Evolutionary conservation across 2,888 invertebrate species (phyloP).

Genomic region (Nycteola revayana): DNA sequence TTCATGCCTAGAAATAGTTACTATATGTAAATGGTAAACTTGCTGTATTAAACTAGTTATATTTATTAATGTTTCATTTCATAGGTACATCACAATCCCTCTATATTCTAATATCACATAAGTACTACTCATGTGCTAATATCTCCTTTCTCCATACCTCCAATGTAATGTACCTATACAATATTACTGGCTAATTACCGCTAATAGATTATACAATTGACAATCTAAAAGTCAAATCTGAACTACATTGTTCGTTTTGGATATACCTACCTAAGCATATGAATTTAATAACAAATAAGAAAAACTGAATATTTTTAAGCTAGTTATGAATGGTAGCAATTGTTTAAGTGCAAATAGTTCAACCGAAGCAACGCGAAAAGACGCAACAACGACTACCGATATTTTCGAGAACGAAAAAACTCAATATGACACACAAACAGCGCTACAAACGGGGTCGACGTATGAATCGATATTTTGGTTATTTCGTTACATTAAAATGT

Average conservation of each 20-base stretch:
- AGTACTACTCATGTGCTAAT: no score
- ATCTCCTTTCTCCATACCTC: no score
- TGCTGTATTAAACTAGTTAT: conserved; percentile 76
- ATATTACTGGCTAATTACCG: no score
- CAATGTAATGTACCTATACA: no score
- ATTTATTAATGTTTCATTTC: conserved; percentile 27
- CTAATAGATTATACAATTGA: no score
- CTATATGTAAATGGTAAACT: conserved; percentile 68
- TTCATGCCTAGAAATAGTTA: conserved; percentile 50
- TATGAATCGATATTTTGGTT: conserved; percentile 63
- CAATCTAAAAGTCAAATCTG: no score
- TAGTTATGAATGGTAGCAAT: conserved; percentile 52
- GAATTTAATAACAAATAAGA: conserved; percentile 24
- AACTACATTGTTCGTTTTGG: no score
- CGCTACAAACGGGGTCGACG: conserved; percentile 40
- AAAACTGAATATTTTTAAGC: conserved; percentile 28
- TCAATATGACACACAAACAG: conserved; percentile 44
- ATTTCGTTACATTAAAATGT: conserved; percentile 55
- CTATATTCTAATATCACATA: no score
- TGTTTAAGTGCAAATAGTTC: conserved; percentile 42
- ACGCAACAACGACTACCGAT: conserved; percentile 34
- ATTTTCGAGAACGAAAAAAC: conserved; percentile 25
- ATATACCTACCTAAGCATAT: no score
- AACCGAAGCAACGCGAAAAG: conserved; percentile 27
- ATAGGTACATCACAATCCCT: no score